phyloP scores from a whole-genome alignment of 2,797 vertebrate genomes.

The Rhabdophis nuchalis region DNA sequence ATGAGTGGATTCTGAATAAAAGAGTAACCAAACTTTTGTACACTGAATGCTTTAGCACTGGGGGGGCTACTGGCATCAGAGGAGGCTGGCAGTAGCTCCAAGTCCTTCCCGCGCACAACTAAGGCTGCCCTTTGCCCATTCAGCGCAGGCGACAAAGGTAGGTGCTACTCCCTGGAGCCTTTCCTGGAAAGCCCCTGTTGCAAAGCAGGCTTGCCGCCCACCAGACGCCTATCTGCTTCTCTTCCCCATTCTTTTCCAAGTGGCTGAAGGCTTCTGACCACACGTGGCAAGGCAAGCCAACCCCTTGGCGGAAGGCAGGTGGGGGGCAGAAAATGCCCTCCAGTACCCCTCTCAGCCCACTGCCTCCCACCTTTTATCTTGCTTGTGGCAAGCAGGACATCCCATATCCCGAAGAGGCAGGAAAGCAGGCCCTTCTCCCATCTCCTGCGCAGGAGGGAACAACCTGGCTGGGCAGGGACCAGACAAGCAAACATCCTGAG shows the following conservation, averaged over 20 bases:
- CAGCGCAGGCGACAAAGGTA: not conserved
- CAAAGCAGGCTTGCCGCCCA: not conserved
- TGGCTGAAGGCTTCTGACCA: not conserved
- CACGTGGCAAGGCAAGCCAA: not conserved
- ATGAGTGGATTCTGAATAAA: constrained; percentile 13
- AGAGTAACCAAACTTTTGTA: not conserved
- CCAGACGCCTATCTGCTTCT: not conserved
- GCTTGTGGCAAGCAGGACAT: not conserved
- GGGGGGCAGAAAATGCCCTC: not conserved
- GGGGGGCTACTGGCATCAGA: not conserved
- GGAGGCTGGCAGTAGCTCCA: not conserved
- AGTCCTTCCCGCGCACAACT: not conserved
- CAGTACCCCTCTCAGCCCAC: not conserved
- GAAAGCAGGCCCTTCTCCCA: not conserved
- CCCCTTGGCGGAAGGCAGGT: not conserved
- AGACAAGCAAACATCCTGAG: not conserved
- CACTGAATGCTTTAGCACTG: not conserved
- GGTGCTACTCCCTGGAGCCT: not conserved
- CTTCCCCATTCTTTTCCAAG: not conserved
- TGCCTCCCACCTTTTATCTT: not conserved
- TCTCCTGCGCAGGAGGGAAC: not conserved
- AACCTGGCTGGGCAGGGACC: not conserved
- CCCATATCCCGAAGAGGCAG: not conserved
- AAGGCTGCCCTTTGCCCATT: not conserved
- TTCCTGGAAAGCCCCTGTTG: not conserved